Evolutionary conservation across 2,888 invertebrate species (phyloP).

Genomic region (Sinhomidia bicolor): DNA sequence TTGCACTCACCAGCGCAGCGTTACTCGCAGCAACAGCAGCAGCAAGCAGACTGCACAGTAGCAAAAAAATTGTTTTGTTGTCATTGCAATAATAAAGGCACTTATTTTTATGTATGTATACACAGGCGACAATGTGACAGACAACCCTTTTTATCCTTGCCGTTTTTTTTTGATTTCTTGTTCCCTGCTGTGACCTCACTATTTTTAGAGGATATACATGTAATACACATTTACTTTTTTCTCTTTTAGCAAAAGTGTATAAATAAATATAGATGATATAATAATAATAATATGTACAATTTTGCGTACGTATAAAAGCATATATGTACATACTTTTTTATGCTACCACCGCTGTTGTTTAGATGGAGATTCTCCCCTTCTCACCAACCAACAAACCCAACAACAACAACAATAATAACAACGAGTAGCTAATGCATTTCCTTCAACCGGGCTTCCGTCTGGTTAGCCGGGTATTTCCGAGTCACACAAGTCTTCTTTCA

Average conservation of each 20-base stretch:
- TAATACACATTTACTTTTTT: background rate
- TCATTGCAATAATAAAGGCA: conserved; percentile 34
- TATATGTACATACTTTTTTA: background rate
- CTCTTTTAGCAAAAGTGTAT: no score
- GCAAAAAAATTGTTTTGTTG: conserved; percentile 34
- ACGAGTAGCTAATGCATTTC: conserved; percentile 79
- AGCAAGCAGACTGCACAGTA: no score
- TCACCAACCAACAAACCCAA: conserved; percentile 11
- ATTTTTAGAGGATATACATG: conserved; percentile 64
- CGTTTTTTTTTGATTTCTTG: conserved; percentile 77
- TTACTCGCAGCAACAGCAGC: no score
- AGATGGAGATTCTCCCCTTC: conserved; percentile 45
- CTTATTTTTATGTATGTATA: background rate
- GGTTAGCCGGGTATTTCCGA: conserved; percentile 80
- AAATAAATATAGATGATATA: no score
- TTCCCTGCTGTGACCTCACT: conserved; percentile 80
- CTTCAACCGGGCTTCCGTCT: conserved; percentile 78
- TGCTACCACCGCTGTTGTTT: background rate
- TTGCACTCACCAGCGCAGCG: conserved; percentile 16
- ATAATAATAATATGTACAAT: no score
- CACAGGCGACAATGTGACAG: conserved; percentile 70
- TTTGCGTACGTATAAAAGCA: background rate
- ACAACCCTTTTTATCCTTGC: conserved; percentile 74
- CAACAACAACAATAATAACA: conserved; percentile 35
- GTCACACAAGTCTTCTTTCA: conserved; percentile 77